phyloP scores from a whole-genome alignment of 1,140 invertebrate genomes.

The Epicauta chinensis region DNA sequence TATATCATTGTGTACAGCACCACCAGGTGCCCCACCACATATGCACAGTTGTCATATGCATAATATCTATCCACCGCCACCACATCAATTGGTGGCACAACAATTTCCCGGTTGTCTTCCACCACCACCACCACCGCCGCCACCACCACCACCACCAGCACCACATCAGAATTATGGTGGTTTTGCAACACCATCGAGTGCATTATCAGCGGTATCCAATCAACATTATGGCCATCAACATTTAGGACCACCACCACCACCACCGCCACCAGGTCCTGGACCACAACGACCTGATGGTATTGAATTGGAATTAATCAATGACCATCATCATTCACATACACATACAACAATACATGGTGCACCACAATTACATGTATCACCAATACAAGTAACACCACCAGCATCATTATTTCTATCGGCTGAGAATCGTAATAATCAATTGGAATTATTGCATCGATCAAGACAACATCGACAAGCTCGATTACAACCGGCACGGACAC shows the following conservation, averaged over 20 bases:
- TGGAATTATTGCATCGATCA: conserved; percentile 45
- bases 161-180: conserved; percentile 41
- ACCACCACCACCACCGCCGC: conserved; percentile 40
- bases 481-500: conserved; percentile 45
- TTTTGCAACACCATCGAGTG: conserved; percentile 35
- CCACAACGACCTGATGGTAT: conserved; percentile 37
- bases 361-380: conserved; percentile 45
- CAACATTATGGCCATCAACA: conserved; percentile 41
- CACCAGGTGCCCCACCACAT: conserved; percentile 45
- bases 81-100: conserved; percentile 42
- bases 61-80: conserved; percentile 41
- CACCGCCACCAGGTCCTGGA: background rate
- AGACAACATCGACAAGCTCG: conserved; percentile 42
- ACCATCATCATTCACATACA: conserved; percentile 36
- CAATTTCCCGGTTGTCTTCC: conserved; percentile 38
- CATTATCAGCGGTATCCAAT: conserved; percentile 33
- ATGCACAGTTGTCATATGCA: conserved; percentile 47
- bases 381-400: conserved; percentile 46
- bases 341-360: conserved; percentile 38
- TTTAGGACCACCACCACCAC: conserved; percentile 10
- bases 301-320: conserved; percentile 39
- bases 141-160: conserved; percentile 37
- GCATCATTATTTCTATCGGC: conserved; percentile 51
- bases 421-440: conserved; percentile 43
- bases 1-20: conserved; percentile 47